Conservation (phyloP, 2,888 invertebrate genomes). For the Julus scanicus region DNA sequence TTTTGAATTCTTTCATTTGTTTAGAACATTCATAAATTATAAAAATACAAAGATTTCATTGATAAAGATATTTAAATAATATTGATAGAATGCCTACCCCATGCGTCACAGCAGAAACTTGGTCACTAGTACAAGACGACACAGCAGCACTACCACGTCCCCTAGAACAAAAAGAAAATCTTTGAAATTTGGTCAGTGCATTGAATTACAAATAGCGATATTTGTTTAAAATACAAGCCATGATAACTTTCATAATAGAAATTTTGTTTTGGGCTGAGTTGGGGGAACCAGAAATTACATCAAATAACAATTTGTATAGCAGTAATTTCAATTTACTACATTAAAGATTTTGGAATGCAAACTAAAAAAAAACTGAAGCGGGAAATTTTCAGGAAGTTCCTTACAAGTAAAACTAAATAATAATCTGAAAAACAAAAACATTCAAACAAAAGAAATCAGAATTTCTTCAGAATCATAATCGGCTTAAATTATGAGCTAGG, state of each 20-base stretch:
- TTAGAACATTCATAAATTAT: not conserved
- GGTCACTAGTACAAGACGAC: not conserved
- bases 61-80: not conserved
- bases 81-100: not conserved
- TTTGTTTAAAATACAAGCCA: not conserved
- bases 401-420: no score
- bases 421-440: not conserved
- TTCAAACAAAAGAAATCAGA: not conserved
- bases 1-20: not conserved
- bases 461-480: not conserved
- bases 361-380: no score
- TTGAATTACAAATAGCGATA: not conserved
- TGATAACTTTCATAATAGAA: no score
- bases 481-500: not conserved
- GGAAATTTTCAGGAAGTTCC: no score
- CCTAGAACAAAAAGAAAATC: not conserved
- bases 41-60: not conserved
- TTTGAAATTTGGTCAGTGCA: not conserved
- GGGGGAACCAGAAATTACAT: no score
- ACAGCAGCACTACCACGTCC: not conserved
- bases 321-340: no score
- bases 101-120: not conserved
- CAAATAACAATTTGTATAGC: no score
- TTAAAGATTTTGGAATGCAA: no score
- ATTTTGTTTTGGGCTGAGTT: not conserved